A percentile compares a stretch with the other conserved stretches of the same genome.
These are phyloP conservation scores for Loriculus beryllinus DNA, from an alignment of 2,797 vertebrate species.

Conservation along the genomic window DNA sequence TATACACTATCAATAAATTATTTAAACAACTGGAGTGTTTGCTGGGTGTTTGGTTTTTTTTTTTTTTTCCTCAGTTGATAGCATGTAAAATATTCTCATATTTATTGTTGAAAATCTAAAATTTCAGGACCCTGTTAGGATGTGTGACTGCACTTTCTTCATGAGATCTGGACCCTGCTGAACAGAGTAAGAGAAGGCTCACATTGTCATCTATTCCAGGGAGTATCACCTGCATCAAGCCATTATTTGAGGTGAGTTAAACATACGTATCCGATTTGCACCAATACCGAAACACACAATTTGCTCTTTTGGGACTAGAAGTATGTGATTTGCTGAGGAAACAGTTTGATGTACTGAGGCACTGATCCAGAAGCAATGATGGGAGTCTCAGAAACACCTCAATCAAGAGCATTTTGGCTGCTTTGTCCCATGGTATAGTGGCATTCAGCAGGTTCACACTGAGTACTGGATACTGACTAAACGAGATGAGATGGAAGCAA, in stretches of 20 bases:
- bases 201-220: not conserved
- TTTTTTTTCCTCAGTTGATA: not conserved
- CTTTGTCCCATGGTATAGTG: not conserved
- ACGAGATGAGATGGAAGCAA: not conserved
- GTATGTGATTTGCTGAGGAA: not conserved
- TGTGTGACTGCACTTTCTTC: not conserved
- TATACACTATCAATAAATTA: slow-evolving; percentile 69
- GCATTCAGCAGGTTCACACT: not conserved
- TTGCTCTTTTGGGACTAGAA: not conserved
- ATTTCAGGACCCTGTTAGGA: not conserved
- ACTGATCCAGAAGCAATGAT: not conserved
- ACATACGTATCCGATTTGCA: not conserved
- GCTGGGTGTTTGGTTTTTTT: not conserved
- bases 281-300: rapidly evolving
- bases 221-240: not conserved
- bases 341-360: not conserved
- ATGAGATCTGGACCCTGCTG: not conserved
- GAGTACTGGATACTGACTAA: not conserved
- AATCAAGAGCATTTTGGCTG: not conserved
- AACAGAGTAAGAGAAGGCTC: not conserved
- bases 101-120: not conserved
- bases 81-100: not conserved
- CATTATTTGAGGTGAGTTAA: not conserved
- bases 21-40: slow-evolving; percentile 5
- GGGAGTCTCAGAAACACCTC: not conserved